Base-by-base conservation (phyloP, 37 sponge, comb jelly and placozoan species). In the Amphimedon queenslandica region DNA sequence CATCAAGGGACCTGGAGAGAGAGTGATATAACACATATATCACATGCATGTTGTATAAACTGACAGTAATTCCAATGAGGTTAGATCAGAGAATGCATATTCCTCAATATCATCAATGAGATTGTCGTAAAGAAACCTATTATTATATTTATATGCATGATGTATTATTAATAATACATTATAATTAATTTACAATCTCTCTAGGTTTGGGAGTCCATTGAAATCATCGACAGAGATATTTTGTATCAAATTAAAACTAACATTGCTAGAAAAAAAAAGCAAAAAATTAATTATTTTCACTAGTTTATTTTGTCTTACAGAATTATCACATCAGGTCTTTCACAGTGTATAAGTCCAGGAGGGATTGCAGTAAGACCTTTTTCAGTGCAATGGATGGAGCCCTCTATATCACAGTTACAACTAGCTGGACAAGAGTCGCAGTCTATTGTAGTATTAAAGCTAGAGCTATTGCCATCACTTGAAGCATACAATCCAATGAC, bases 381-480 rank as follows among this genome's bases (percentile, higher is more conserved):
- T 6, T 21, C 40, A 0, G 72, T 42, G 39, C 88, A 87, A 51
- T 81, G 78, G 5, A 87, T 87, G 1, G 32, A 67, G 35, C 60
- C 66, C 1, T 37, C 40, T 10, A 38, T 2, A 30, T 35, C 57
- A 42, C 82, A 82, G 31, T 58, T 21, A 42, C 82, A 82, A 0
- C 39, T 30, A 3, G 67, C 57, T 30, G 82, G 82, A 58, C 82
- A 82, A n/a, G n/a, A n/a, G n/a, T n/a, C n/a, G n/a, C n/a, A n/a
- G n/a, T n/a, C n/a, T n/a, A n/a, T n/a, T n/a, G n/a, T n/a, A n/a
- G n/a, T n/a, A n/a, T n/a, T n/a, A n/a, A n/a, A n/a, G n/a, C n/a
- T n/a, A n/a, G n/a, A n/a, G n/a, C n/a, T n/a, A n/a, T n/a, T n/a
- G n/a, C n/a, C n/a, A n/a, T n/a, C n/a, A n/a, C n/a, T n/a, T n/a